Evolutionary conservation across 1,140 invertebrate genomes (phyloP).

Genomic region (Lasioglossum albipes): DNA sequence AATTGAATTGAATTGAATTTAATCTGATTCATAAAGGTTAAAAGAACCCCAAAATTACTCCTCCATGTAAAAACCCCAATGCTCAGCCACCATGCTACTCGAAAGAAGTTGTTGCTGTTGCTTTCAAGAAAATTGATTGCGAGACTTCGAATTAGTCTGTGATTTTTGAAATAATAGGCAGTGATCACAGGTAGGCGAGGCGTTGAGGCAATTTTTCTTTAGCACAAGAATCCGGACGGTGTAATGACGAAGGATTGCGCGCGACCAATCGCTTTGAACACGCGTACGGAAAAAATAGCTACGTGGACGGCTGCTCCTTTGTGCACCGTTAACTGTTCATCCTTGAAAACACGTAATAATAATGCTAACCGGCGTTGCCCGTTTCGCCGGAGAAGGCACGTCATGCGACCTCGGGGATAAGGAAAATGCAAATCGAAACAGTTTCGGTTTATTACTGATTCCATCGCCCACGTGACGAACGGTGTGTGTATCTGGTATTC

Average conservation of each 20-base stretch:
- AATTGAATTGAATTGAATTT: too few relatives aligned
- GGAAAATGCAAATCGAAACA: conserved; percentile 11
- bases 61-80: too few relatives aligned
- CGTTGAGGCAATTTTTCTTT: too few relatives aligned
- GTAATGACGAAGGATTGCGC: neutral
- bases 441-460: neutral
- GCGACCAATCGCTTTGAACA: neutral
- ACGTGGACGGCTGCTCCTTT: neutral
- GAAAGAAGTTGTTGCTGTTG: too few relatives aligned
- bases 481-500: neutral
- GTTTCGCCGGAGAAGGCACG: neutral
- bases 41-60: too few relatives aligned
- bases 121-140: too few relatives aligned
- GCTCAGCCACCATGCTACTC: too few relatives aligned
- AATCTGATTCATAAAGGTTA: too few relatives aligned
- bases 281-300: neutral
- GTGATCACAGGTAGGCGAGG: too few relatives aligned
- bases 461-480: neutral
- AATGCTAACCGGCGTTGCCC: neutral
- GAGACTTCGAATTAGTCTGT: too few relatives aligned
- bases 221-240: neutral
- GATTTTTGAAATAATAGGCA: too few relatives aligned
- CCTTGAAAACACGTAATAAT: conserved; percentile 10
- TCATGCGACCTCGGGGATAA: neutral
- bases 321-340: neutral